Evolutionary conservation across 2,797 vertebrate genomes (phyloP), one percentile per base, ranked within the genome.

Genomic region (Anas georgica): DNA sequence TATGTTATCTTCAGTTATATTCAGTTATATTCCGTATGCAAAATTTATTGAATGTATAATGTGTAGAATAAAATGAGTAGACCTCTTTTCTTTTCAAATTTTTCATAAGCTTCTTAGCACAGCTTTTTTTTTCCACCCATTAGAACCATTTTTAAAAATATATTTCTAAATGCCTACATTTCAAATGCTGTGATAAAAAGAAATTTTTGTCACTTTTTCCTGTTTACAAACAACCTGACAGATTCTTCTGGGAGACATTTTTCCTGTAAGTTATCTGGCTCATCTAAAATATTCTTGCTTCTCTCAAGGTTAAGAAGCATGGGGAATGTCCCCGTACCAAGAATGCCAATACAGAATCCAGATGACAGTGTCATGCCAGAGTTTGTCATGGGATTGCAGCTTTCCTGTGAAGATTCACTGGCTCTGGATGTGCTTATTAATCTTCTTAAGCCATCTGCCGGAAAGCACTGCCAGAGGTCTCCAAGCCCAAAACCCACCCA

Each of bases 221-320:
- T 73, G 7, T 41, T 84, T 58, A 54, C 22, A 58, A 64, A 76
- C 92, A 7, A 69, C 7, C 17, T 64, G 59, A 84, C 7, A 43
- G 5, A 66, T 58, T 68, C 81, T 90, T 91, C 55, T 69, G 82
- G 45, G 31, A 66, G 33, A 62, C 29, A 41, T 3, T 18, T 76
- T 76, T 80, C 37, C 59, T 66, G 25, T 25, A 83, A 91, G 33
- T 48, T 28, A 35, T 52, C 50, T 93, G 68, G 31, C 18, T 94
- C 37, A 23, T 45, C 37, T 76, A 37, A 69, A 17, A 54, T n/a
- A 62, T 31, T 50, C 48, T 50, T 50, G 48, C 23, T 50, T 50
- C 48, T 50, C 48, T 25, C 23, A 50, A 50, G 48, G 23, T 50
- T 50, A 93, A 76, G 75, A 76, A 76, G 7, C 3, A 14, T 7